Base-by-base conservation (phyloP, 2,113 vertebrate species). In the Gymnarchus niloticus region DNA sequence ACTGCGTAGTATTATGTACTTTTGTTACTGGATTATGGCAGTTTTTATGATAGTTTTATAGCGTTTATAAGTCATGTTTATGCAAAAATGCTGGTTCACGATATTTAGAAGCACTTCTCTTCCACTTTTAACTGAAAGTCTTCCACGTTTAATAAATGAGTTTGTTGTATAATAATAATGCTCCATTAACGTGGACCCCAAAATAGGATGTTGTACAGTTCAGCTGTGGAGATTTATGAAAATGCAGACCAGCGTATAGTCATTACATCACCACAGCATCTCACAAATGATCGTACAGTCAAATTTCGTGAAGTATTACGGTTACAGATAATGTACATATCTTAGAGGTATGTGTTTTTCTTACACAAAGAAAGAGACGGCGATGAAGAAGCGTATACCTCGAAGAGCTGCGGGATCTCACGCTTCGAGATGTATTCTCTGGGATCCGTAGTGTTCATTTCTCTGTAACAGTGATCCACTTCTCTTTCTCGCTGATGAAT, bases 401-500 rank as follows among this genome's bases (percentile, higher is more conserved):
- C 91, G 59, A 93, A 93, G 1, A 93, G 91, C 82, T 89, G 88
- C 77, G 91, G 92, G 85, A 93, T 92, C 81, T 91, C 90, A 17
- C 91, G 82, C 54, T 88, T 89, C 1, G 90, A 85, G 25, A 93
- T 88, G 83, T 92, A 93, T n/a, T 92, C 91, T 83, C 88, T 91
- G 37, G 91, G 90, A 73, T 92, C 89, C 56, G 52, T 84, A 19
- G 90, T 89, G 88, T 89, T 91, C 92, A 93, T 93, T 83, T 48
- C 90, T 49, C 44, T 65, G 49, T 41, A 25, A 48, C 61, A 17
- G 7, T 23, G 6, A 33, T 56, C 56, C 7, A n/a, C 14, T 41
- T 41, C 3, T 51, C 23, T 21, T 28, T 17, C 4, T 51, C n/a
- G 46, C 14, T 28, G 44, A 21, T 59, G 12, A 56, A 65, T 49